phyloP scores from a whole-genome alignment of 1,140 invertebrate genomes.

The Pseudomyrmex sp. region DNA sequence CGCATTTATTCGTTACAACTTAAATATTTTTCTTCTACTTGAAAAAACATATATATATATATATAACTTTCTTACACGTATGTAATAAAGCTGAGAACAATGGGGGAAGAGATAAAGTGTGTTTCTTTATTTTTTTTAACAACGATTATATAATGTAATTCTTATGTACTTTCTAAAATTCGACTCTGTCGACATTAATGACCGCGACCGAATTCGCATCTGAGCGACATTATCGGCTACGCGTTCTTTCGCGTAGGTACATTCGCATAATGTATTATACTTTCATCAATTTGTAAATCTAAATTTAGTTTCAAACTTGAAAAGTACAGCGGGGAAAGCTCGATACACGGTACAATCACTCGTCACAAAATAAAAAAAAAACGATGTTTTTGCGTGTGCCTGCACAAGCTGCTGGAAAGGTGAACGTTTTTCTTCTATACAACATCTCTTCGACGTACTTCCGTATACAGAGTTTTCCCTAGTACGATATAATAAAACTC shows the following conservation, averaged over 20 bases:
- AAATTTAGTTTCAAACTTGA: too few relatives aligned
- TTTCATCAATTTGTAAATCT: not conserved
- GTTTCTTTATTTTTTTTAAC: slow-evolving; percentile 37
- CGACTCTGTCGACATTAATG: slow-evolving; percentile 21
- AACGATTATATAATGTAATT: slow-evolving; percentile 34
- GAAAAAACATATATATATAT: too few relatives aligned
- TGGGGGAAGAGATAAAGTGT: slow-evolving; percentile 36
- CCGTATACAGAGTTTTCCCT: too few relatives aligned
- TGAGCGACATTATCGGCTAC: slow-evolving; percentile 10
- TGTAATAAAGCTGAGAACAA: slow-evolving; percentile 28
- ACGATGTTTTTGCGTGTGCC: too few relatives aligned
- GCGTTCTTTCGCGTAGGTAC: slow-evolving; percentile 5
- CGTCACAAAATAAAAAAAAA: too few relatives aligned
- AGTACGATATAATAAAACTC: slow-evolving; percentile 26
- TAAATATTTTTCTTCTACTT: too few relatives aligned
- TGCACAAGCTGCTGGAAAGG: too few relatives aligned
- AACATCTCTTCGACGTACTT: too few relatives aligned
- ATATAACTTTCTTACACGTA: not conserved
- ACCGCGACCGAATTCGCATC: slow-evolving; percentile 5
- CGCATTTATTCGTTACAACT: too few relatives aligned
- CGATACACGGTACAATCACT: too few relatives aligned
- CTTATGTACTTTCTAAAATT: slow-evolving; percentile 27
- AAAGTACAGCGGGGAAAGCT: too few relatives aligned
- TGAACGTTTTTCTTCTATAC: too few relatives aligned
- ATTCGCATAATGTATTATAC: not conserved